phyloP scores from a whole-genome alignment of 2,113 vertebrate genomes.

The Aspiorhynchus laticeps region DNA sequence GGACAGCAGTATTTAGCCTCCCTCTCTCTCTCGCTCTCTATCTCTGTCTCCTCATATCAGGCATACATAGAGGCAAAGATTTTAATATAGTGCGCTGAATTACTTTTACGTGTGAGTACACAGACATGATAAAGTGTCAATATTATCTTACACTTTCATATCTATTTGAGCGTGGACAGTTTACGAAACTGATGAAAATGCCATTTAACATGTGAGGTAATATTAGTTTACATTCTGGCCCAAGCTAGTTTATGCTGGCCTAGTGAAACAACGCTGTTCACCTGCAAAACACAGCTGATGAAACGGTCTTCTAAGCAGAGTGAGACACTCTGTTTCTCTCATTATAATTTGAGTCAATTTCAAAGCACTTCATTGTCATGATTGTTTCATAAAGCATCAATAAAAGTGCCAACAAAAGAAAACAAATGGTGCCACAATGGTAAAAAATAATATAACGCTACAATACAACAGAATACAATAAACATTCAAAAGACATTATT shows the following conservation, averaged over 20 bases:
- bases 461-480: not conserved
- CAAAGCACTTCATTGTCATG: not conserved
- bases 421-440: not conserved
- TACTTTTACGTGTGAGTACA: not conserved
- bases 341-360: not conserved
- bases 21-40: not conserved
- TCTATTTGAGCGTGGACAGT: not conserved
- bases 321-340: not conserved
- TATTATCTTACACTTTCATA: not conserved
- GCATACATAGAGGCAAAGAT: not conserved
- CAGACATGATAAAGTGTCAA: not conserved
- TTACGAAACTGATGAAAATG: not conserved
- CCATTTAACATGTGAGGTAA: not conserved
- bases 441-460: not conserved
- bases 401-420: not conserved
- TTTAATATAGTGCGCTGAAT: not conserved
- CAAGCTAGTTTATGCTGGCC: not conserved
- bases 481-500: not conserved
- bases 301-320: not conserved
- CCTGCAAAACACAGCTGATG: not conserved
- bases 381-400: not conserved
- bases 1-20: slow-evolving; percentile 16
- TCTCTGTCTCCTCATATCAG: not conserved
- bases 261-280: not conserved
- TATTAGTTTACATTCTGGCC: not conserved